Conservation (phyloP, 2,113 vertebrate species). For the Chloropsis hardwickii region DNA sequence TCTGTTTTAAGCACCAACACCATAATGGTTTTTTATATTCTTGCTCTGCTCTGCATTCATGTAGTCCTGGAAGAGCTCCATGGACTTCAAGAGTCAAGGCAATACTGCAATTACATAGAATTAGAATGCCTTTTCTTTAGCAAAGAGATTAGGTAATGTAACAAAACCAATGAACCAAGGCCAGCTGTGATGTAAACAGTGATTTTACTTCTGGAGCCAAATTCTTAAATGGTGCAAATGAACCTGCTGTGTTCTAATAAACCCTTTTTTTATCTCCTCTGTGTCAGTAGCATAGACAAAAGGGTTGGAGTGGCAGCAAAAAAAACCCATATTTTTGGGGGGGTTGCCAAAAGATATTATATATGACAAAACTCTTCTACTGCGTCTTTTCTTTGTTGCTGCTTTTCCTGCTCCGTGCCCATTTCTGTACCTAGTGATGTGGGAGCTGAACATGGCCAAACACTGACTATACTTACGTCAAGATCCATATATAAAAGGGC, state of each 20-base stretch:
- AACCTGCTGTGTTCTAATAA: not conserved
- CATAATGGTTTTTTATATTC: not conserved
- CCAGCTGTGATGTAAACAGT: not conserved
- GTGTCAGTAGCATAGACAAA: not conserved
- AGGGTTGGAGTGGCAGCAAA: not conserved
- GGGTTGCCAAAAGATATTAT: not conserved
- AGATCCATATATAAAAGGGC: not conserved
- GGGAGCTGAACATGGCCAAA: not conserved
- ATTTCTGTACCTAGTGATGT: not conserved
- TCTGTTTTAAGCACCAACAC: not conserved
- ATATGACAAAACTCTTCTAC: not conserved
- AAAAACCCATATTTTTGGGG: not conserved
- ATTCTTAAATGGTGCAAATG: not conserved
- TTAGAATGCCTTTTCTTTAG: conserved; percentile 12
- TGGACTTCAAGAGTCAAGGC: not conserved
- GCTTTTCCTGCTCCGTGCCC: not conserved
- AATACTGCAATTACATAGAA: not conserved
- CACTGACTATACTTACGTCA: not conserved
- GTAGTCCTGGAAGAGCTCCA: not conserved
- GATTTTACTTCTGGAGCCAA: not conserved
- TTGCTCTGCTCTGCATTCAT: not conserved
- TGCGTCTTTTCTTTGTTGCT: not conserved
- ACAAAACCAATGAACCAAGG: not conserved
- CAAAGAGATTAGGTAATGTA: not conserved
- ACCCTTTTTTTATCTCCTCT: not conserved